These are phyloP conservation scores for Denticeps clupeoides DNA, from an alignment of 2,797 vertebrate species.

Conservation along the genomic window DNA sequence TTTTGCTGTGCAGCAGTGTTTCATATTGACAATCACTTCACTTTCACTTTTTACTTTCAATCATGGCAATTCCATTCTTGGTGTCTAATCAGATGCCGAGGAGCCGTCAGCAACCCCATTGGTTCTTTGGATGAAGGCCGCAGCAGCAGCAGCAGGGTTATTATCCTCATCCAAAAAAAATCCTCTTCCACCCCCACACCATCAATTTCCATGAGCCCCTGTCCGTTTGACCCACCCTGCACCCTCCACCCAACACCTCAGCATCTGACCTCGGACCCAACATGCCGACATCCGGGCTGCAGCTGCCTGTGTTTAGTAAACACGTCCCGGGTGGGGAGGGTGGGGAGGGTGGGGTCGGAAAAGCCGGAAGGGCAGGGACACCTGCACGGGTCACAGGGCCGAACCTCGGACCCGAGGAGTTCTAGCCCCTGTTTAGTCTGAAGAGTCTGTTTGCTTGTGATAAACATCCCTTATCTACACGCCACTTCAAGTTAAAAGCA, in stretches of 20 bases:
- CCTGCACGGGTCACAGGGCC: conserved; percentile 43
- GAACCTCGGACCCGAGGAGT: too few relatives aligned
- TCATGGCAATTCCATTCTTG: too few relatives aligned
- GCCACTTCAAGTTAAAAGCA: conserved; percentile 1
- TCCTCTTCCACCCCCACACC: too few relatives aligned
- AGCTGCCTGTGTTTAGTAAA: conserved; percentile 64
- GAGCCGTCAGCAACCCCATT: not conserved
- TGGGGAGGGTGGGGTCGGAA: conserved; percentile 25
- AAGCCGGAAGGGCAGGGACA: conserved; percentile 33
- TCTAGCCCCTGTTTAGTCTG: too few relatives aligned
- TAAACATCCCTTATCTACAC: conserved; percentile 10
- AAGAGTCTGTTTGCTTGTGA: too few relatives aligned
- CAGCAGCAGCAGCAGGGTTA: not conserved
- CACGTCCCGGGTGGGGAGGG: conserved; percentile 35
- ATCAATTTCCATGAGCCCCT: too few relatives aligned
- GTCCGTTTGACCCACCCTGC: not conserved
- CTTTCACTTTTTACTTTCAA: too few relatives aligned
- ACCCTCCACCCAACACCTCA: not conserved
- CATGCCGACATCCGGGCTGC: conserved; percentile 36
- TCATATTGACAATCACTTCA: too few relatives aligned
- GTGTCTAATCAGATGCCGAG: too few relatives aligned
- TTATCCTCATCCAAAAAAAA: conserved; percentile 1
- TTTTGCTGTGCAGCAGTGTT: too few relatives aligned
- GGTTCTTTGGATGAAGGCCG: conserved; percentile 1
- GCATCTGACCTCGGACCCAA: conserved; percentile 13